phyloP scores from a whole-genome alignment of 2,888 invertebrate genomes.

The Ecliptopera silaceata region DNA sequence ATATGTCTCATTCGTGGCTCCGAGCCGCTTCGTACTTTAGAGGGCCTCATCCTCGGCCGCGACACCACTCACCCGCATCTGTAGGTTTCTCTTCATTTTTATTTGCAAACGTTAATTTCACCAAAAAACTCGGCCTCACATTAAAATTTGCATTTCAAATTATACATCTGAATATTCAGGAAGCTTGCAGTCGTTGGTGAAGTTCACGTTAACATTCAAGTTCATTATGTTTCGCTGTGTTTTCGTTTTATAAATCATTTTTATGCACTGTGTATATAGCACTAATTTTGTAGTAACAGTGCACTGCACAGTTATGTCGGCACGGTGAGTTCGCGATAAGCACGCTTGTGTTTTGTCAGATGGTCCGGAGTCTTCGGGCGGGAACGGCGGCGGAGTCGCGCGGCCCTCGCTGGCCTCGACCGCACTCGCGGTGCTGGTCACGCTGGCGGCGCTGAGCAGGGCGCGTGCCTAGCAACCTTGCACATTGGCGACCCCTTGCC shows the following conservation, averaged over 20 bases:
- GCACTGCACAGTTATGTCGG: slow-evolving; percentile 22
- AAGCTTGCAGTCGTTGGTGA: slow-evolving; percentile 21
- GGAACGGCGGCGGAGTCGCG: slow-evolving; percentile 44
- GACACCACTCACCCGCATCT: slow-evolving; percentile 71
- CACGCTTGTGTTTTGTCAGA: slow-evolving; percentile 44
- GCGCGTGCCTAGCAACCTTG: slow-evolving; percentile 39
- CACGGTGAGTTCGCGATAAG: slow-evolving; percentile 32
- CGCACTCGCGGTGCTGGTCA: slow-evolving; percentile 35
- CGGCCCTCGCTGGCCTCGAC: slow-evolving; percentile 26
- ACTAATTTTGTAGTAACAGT: slow-evolving; percentile 18
- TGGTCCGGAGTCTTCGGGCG: slow-evolving; percentile 48
- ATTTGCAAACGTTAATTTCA: slow-evolving; percentile 47
- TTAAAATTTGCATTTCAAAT: slow-evolving; percentile 14
- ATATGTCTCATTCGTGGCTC: slow-evolving; percentile 57
- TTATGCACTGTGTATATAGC: slow-evolving; percentile 26
- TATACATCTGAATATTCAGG: slow-evolving; percentile 19
- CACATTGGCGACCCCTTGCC: not conserved
- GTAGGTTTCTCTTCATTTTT: slow-evolving; percentile 73
- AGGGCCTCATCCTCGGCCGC: slow-evolving; percentile 76
- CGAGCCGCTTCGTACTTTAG: slow-evolving; percentile 63
- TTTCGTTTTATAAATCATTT: slow-evolving; percentile 32
- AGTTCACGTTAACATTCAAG: slow-evolving; percentile 28
- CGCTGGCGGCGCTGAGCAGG: slow-evolving; percentile 41
- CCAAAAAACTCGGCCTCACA: slow-evolving; percentile 3
- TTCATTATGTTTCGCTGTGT: slow-evolving; percentile 38